Evolutionary conservation across 1,140 invertebrate genomes (phyloP), one percentile per base, ranked within the genome.

Genomic region (Calliphora vicina): DNA sequence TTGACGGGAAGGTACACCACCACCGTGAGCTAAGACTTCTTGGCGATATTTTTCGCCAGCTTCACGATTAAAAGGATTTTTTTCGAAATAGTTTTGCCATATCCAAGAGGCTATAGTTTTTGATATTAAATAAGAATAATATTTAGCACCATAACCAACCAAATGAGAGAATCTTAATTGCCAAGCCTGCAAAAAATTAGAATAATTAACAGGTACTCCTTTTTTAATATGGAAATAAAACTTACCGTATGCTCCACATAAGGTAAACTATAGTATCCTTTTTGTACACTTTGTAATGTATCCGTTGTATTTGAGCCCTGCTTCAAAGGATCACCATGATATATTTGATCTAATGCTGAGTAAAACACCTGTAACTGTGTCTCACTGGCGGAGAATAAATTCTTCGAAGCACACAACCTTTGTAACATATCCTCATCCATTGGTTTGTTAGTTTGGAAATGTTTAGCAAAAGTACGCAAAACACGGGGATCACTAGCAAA

Each of bases 71-170:
- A 99, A 94, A 0, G 98, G 98, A 90, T 98, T 94, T 0, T 92
- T 88, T 87, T 95, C 93, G 87, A 99, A 99, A 87, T 96, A 95
- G 23, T 93, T 93, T 86, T 97, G 94, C 98, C 98, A 99, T 84
- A 99, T 98, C 92, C 95, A 95, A 29, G 97, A 96, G 0, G 98
- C 98, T 57, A 99, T 94, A 25, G 98, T 96, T 85, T 97, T 93
- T 0, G 98, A 99, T 87, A 99, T 95, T 74, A 99, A 91, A 91
- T 99, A 99, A 0, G 98, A 96, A 91, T 99, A 99, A 92, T 99
- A 99, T 91, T 99, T 99, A 0, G 97, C 98, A 42, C 98, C 99
- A 91, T 99, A 99, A 3, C 98, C 97, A 8, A 99, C 96, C 42
- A 99, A 91, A 91, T 99, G 99, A 82, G 97, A 96, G 92, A 99